Base-by-base conservation (phyloP, 2,113 vertebrate species). In the Peromyscus maniculatus region DNA sequence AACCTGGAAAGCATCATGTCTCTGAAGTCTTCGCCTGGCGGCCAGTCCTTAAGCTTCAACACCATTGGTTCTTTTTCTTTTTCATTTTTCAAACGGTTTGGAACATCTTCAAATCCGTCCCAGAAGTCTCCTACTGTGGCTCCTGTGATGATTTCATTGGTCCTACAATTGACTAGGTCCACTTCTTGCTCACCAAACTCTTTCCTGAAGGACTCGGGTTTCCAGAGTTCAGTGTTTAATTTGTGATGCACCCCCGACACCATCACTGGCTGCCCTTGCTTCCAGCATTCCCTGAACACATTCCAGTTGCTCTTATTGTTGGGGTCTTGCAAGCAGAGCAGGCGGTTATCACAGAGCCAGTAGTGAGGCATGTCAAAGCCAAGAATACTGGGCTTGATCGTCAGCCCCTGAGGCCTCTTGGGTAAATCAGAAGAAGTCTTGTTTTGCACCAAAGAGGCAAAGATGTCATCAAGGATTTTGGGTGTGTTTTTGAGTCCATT, bases 261-360 rank as follows among this genome's bases (percentile, higher is more conserved):
- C 98, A 99, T 99, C 31, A 99, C 99, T 75, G 99, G 99, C 99
- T 99, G 99, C 24, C 99, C 99, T 96, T 99, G 99, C 91, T 99
- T 99, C 99, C 99, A 99, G 98, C 99, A 99, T 87, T 99, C 99
- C 87, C 99, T 97, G 93, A 99, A 99, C 57, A 99, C 99, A 12
- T 99, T 99, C 99, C 99, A 99, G 7, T 99, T 99, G 87, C 99
- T 99, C 84, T 98, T 99, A 4, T 99, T 99, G 93, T 98, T 99
- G 95, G 99, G 99, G 95, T 99, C 99, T 55, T 99, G 99, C 1
- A 99, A 97, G 92, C 99, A 99, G 0, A 99, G 98, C 88, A 99
- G 93, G 78, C 99, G 98, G 80, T 99, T 99, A 46, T 99, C 99
- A 79, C 99, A 99, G 0, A 99, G 33, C 99, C 99, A 99, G 87